A percentile compares a stretch with the other conserved stretches of the same genome.
phyloP scores from a whole-genome alignment of 2,797 vertebrate species.

The Cirrhinus molitorella region DNA sequence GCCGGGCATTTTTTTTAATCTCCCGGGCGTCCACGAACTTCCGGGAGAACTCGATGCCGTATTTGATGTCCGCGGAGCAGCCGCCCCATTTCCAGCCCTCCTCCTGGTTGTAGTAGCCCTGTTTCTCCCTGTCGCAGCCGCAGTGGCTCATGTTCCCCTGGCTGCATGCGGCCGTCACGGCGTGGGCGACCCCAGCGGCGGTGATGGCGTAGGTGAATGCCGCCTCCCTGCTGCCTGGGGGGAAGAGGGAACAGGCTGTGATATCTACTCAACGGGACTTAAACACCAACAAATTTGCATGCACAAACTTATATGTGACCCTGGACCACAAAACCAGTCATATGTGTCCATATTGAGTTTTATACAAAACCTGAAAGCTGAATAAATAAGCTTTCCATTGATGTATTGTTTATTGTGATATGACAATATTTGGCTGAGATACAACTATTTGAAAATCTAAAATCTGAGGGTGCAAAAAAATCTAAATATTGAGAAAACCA shows the following conservation, averaged over 20 bases:
- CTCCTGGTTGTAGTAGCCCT: slow-evolving; percentile 89
- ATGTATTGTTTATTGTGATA: no score
- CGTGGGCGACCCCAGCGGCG: slow-evolving; percentile 87
- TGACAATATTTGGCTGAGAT: no score
- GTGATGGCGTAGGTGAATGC: slow-evolving; percentile 92
- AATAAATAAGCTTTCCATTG: no score
- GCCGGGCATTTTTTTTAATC: slow-evolving; percentile 88
- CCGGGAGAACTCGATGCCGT: slow-evolving; percentile 89
- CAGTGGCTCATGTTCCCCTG: slow-evolving; percentile 91
- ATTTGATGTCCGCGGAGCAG: slow-evolving; percentile 89
- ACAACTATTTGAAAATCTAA: no score
- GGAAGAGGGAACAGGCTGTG: slow-evolving; percentile 65
- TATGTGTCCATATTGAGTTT: no score
- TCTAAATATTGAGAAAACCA: no score
- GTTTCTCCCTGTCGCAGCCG: slow-evolving; percentile 89
- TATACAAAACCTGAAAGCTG: no score
- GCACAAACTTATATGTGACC: no score
- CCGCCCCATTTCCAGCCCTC: slow-evolving; percentile 93
- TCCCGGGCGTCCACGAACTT: slow-evolving; percentile 90
- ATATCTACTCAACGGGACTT: slow-evolving; percentile 45
- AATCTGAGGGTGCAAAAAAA: no score
- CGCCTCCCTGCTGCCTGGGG: slow-evolving; percentile 88
- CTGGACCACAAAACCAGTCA: no score
- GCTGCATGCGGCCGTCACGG: slow-evolving; percentile 89
- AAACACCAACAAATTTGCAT: not conserved